These are phyloP conservation scores for Megaceryle torquata DNA, from an alignment of 2,113 vertebrate genomes.

Conservation along the genomic window DNA sequence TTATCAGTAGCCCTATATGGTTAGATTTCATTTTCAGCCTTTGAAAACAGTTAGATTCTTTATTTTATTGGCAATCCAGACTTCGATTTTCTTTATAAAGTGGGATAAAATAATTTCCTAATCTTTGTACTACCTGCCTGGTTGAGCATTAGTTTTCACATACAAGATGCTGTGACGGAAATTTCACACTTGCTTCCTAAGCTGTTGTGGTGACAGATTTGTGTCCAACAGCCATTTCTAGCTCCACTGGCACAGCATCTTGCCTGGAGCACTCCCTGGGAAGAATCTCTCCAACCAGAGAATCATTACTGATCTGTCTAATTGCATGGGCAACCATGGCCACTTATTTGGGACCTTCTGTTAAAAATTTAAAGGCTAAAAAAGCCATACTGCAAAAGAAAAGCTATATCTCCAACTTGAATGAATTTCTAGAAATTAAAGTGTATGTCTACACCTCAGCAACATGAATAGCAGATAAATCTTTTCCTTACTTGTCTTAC, in stretches of 20 bases:
- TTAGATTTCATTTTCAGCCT: neutral
- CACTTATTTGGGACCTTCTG: neutral
- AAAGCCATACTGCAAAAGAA: neutral
- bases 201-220: neutral
- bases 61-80: neutral
- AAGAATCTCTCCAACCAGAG: neutral
- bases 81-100: neutral
- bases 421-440: neutral
- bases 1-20: neutral
- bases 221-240: neutral
- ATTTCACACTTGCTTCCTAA: neutral
- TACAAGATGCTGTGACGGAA: neutral
- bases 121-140: neutral
- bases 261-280: neutral
- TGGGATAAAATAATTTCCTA: neutral
- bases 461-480: neutral
- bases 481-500: neutral
- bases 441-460: neutral
- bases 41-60: neutral
- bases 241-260: neutral
- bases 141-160: neutral
- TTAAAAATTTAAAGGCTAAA: neutral
- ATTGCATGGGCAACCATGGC: neutral
- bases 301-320: neutral
- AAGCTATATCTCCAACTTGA: neutral